Percentiles rank a stretch among this genome's conserved stretches.
Evolutionary conservation across 2,888 invertebrate genomes (phyloP).

Genomic region (Crematogaster levior): DNA sequence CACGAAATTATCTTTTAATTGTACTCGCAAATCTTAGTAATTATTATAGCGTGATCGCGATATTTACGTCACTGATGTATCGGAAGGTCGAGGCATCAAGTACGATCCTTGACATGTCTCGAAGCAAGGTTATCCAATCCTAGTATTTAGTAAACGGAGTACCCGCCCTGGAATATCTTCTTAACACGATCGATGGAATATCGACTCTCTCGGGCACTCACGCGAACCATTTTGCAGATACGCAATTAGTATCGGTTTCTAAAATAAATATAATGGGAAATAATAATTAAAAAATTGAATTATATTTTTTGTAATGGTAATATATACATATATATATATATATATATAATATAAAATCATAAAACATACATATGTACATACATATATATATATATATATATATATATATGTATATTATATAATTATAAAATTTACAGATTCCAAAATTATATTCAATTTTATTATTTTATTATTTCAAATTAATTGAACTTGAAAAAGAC

Average conservation of each 20-base stretch:
- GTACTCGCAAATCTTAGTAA: not conserved
- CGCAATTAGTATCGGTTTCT: not conserved
- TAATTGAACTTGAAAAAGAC: not conserved
- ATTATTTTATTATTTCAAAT: not conserved
- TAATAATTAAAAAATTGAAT: not conserved
- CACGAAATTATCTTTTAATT: not conserved
- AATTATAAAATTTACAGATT: constrained; percentile 1
- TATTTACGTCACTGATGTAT: constrained; percentile 20
- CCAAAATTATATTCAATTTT: not conserved
- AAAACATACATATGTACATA: no score
- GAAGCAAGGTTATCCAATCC: constrained; percentile 65
- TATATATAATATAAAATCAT: no score
- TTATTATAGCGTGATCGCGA: constrained; percentile 13
- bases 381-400: no score
- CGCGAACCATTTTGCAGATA: not conserved
- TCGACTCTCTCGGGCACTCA: constrained; percentile 4
- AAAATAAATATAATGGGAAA: not conserved
- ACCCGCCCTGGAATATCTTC: constrained; percentile 52
- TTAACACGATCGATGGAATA: constrained; percentile 22
- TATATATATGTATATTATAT: no score
- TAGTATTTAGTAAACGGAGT: constrained; percentile 62
- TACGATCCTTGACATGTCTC: constrained; percentile 60
- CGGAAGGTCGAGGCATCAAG: constrained; percentile 61
- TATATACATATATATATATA: no score
- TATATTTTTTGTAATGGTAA: not conserved